Base-by-base conservation (phyloP, 1,140 invertebrate genomes). In the Tenebrio molitor region DNA sequence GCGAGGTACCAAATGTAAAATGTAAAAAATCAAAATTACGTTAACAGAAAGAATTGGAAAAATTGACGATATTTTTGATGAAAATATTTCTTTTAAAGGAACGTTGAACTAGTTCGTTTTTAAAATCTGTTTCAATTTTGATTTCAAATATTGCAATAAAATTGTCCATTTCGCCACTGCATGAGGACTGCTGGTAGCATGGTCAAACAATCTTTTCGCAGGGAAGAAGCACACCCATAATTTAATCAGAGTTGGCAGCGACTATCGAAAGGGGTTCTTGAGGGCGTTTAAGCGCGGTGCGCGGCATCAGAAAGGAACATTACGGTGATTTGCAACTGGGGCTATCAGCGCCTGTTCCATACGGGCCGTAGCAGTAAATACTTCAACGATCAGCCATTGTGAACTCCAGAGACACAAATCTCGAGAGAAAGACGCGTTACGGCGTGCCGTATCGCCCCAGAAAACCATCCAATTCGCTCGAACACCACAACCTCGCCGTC, bases 321-420 rank as follows among this genome's bases (percentile, higher is more conserved):
- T 80, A 78, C 77, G 73, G 77, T 80, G 78, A 80, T 80, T 80
- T 80, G 78, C 78, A 78, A 80, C 77, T 80, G 71, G 70, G 75
- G 76, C 78, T 80, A 80, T 80, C 78, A 76, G 78, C 75, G 71
- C 69, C 76, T 67, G 73, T 71, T 78, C 75, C 75, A 78, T 76
- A 76, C 75, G 75, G 77, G 78, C 72, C 70, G 34, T 34, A 58
- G 76, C 78, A 79, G 75, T 79, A 79, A 79, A 79, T 79, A 78
- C 78, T 78, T 78, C 77, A 77, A 71, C 78, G 73, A 77, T 77
- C 76, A 77, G 74, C 78, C 78, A 78, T 80, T 80, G 78, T 80
- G 78, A 77, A 78, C 74, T 78, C 78, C 58, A 64, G 74, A 76
- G 74, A 77, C 77, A 79, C 78, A 78, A 79, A 80, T 80, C 77